Conservation (phyloP, 37 sponge, comb jelly and placozoan species). For the Halisarca cf. caerulea region DNA sequence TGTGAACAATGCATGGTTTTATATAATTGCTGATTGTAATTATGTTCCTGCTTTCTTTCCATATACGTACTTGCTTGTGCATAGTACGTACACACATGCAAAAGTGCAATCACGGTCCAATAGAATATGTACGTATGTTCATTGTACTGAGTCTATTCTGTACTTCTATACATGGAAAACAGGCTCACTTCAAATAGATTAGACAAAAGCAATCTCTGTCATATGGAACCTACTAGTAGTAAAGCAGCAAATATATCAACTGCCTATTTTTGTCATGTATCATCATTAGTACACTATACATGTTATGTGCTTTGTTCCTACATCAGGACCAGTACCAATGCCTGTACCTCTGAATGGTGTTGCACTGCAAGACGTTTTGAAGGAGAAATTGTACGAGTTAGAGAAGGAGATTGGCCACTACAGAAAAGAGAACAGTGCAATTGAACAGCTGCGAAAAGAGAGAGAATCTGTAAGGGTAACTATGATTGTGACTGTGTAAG, state of each 20-base stretch:
- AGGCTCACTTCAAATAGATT: too few relatives aligned
- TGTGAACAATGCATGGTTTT: too few relatives aligned
- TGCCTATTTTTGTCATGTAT: too few relatives aligned
- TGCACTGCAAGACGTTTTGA: slow-evolving; percentile 40
- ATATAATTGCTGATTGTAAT: too few relatives aligned
- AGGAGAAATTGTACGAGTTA: slow-evolving; percentile 61
- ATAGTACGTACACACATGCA: neutral
- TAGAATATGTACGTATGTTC: neutral
- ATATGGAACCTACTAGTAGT: too few relatives aligned
- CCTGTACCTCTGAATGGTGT: neutral
- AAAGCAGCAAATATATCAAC: too few relatives aligned
- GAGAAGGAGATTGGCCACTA: slow-evolving; percentile 76
- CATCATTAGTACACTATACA: too few relatives aligned
- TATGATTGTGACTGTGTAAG: too few relatives aligned
- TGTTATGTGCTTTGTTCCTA: neutral
- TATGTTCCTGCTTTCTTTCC: too few relatives aligned
- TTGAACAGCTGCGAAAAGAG: slow-evolving; percentile 64
- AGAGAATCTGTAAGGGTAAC: slow-evolving; percentile 68
- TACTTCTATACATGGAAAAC: too few relatives aligned
- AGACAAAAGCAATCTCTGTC: too few relatives aligned
- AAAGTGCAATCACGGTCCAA: neutral
- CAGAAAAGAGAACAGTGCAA: slow-evolving; percentile 50
- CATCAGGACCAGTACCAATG: neutral
- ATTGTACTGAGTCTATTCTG: too few relatives aligned
- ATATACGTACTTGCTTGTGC: neutral